Evolutionary conservation across 2,888 invertebrate species (phyloP).

Genomic region (Cryptosula pallasiana): DNA sequence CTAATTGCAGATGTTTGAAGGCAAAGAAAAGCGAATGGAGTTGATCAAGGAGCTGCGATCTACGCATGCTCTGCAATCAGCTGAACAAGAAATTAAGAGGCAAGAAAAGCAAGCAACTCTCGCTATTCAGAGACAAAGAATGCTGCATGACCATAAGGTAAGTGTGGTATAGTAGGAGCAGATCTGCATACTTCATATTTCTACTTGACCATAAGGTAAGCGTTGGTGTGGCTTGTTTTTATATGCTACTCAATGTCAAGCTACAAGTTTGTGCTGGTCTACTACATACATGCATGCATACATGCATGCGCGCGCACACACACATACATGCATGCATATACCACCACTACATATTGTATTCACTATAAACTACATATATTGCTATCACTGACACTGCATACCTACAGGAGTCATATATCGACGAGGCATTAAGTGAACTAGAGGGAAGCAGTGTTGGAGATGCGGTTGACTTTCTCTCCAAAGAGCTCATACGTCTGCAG

Average conservation of each 20-base stretch:
- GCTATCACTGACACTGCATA: too few relatives aligned
- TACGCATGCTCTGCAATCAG: conserved; percentile 61
- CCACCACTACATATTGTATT: too few relatives aligned
- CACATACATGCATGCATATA: too few relatives aligned
- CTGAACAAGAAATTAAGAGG: conserved; percentile 54
- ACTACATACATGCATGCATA: too few relatives aligned
- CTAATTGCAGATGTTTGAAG: conserved; percentile 66
- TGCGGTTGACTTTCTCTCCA: conserved; percentile 68
- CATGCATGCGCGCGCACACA: too few relatives aligned
- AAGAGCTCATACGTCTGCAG: conserved; percentile 70
- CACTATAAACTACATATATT: too few relatives aligned
- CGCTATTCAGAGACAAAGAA: conserved; percentile 47
- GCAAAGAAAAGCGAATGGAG: conserved; percentile 65
- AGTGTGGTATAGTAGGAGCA: too few relatives aligned
- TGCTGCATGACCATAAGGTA: conserved; percentile 51
- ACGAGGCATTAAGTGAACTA: conserved; percentile 64
- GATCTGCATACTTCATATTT: too few relatives aligned
- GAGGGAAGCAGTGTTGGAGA: conserved; percentile 70
- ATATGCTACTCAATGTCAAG: too few relatives aligned
- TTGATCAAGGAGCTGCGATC: conserved; percentile 68
- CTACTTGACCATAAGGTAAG: too few relatives aligned
- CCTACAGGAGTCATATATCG: conserved; percentile 51
- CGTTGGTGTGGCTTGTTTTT: too few relatives aligned
- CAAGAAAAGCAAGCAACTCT: conserved; percentile 48
- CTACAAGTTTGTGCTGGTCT: too few relatives aligned